phyloP scores from a whole-genome alignment of 1,140 invertebrate species.

The Zaprionus ornatus region DNA sequence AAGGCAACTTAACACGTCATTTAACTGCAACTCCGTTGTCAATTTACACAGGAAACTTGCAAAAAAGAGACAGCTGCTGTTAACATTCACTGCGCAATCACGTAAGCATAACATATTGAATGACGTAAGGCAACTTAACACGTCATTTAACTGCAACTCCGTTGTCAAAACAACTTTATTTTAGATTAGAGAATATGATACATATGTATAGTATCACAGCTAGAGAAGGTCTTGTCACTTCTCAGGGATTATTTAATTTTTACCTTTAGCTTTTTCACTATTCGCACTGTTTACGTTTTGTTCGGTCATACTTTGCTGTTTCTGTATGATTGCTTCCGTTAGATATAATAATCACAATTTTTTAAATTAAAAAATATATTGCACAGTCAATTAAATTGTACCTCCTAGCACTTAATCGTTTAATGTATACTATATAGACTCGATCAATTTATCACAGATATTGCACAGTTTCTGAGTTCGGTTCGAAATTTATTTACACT shows the following conservation, averaged over 20 bases:
- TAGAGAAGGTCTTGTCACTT: not conserved
- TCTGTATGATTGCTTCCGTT: not conserved
- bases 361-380: slow-evolving; percentile 27
- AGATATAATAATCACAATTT: slow-evolving; percentile 29
- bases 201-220: not conserved
- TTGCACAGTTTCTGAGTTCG: slow-evolving; percentile 21
- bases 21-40: not conserved
- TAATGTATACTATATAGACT: slow-evolving; percentile 8
- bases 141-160: no score
- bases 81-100: no score
- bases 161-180: not conserved
- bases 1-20: not conserved
- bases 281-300: slow-evolving; percentile 31
- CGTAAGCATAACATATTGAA: no score
- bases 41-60: no score
- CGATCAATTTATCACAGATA: slow-evolving; percentile 36
- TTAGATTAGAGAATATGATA: not conserved
- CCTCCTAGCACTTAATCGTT: slow-evolving; percentile 1
- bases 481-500: not conserved
- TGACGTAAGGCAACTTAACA: no score
- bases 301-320: slow-evolving; percentile 39
- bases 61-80: no score
- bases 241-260: not conserved
- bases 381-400: slow-evolving; percentile 27
- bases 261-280: slow-evolving; percentile 57